Evolutionary conservation across 53 echinoderm and acorn worm genomes (phyloP).

Genomic region (Zoroaster sp.): DNA sequence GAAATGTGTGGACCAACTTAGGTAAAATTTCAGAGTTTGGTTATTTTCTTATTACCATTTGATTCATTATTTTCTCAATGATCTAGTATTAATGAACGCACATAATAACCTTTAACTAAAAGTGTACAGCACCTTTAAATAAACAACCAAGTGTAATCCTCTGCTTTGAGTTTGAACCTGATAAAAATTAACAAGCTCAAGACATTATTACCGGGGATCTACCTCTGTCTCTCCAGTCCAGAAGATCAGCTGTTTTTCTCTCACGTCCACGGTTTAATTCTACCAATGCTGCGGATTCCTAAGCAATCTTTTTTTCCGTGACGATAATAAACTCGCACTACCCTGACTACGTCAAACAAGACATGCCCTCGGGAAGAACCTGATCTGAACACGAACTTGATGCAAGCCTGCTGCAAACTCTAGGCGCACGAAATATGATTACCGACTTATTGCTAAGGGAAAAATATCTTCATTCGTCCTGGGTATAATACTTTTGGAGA

Average conservation of each 20-base stretch:
- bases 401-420: not conserved
- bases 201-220: constrained; percentile 22
- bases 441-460: not conserved
- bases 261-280: not conserved
- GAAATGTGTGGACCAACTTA: too few species aligned
- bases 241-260: constrained; percentile 14
- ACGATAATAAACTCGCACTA: constrained; percentile 36
- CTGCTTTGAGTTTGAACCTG: not conserved
- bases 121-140: too few species aligned
- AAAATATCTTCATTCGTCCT: not conserved
- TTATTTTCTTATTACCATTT: too few species aligned
- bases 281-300: constrained; percentile 21
- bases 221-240: not conserved
- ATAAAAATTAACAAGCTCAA: not conserved
- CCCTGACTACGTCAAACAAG: constrained; percentile 45
- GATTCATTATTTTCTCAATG: too few species aligned
- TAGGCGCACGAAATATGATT: constrained; percentile 36
- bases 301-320: constrained; percentile 11
- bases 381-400: constrained; percentile 30
- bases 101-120: too few species aligned
- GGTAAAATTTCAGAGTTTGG: too few species aligned
- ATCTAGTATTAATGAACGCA: too few species aligned
- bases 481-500: not conserved
- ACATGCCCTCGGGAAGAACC: constrained; percentile 35
- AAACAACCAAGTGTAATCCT: not conserved